Percentiles rank a stretch among this genome's conserved stretches.
Conservation (phyloP, 2,797 vertebrate species). For the Gallinago solitaria region DNA sequence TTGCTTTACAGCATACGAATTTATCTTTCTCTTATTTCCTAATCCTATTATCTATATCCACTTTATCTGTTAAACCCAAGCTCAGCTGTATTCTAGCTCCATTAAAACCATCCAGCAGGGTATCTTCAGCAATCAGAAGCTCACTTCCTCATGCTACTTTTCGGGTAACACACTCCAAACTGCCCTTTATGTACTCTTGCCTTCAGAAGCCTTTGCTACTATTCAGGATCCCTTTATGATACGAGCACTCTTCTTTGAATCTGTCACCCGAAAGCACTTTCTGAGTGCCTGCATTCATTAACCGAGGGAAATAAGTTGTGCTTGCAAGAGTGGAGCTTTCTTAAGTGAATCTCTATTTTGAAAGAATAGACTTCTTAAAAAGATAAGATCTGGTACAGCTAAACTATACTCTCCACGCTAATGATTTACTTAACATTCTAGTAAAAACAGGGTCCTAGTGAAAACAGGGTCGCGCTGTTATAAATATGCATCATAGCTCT, state of each 20-base stretch:
- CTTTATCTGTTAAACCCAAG: slow-evolving; percentile 32
- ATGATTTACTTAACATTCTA: neutral
- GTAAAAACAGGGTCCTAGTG: neutral
- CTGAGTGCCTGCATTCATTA: slow-evolving; percentile 44
- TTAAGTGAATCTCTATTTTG: slow-evolving; percentile 48
- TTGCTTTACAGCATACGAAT: neutral
- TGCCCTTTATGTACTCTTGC: neutral
- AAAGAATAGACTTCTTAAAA: neutral
- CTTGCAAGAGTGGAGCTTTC: slow-evolving; percentile 36
- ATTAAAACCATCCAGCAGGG: neutral
- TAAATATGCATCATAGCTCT: neutral
- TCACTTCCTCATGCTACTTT: neutral
- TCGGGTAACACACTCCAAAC: neutral
- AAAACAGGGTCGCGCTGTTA: neutral
- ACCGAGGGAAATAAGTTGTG: slow-evolving; percentile 6
- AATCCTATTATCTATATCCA: slow-evolving; percentile 35
- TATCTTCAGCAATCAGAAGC: slow-evolving; percentile 5
- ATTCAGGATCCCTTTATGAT: neutral
- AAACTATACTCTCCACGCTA: neutral
- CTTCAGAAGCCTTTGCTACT: neutral
- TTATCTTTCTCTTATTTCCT: slow-evolving; percentile 40
- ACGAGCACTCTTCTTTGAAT: neutral
- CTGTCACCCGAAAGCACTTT: slow-evolving; percentile 22
- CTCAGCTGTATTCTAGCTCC: slow-evolving; percentile 1
- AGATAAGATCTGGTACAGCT: neutral